Evolutionary conservation across 2,113 vertebrate genomes (phyloP).

Genomic region (human): GRCh38 chr2:80354001-80354500

Average conservation of each 20-base stretch:
- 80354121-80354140: neutral
- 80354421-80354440: neutral
- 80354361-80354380: neutral
- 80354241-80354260: neutral
- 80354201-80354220: neutral
- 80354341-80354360: constrained; percentile 18
- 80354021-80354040: neutral
- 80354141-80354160: neutral
- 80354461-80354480: neutral
- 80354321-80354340: neutral
- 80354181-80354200: neutral
- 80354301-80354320: neutral
- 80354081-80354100: neutral
- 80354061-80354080: neutral
- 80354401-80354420: neutral
- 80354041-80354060: neutral
- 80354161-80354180: neutral
- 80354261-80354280: neutral
- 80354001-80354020: neutral
- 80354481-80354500: neutral
- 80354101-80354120: neutral
- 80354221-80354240: neutral
- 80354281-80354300: neutral
- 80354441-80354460: neutral
- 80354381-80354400: neutral